Percentiles rank a stretch among this genome's conserved stretches.
These are phyloP conservation scores for Aphelinus certus DNA, from an alignment of 1,140 invertebrate genomes.

Conservation along the genomic window DNA sequence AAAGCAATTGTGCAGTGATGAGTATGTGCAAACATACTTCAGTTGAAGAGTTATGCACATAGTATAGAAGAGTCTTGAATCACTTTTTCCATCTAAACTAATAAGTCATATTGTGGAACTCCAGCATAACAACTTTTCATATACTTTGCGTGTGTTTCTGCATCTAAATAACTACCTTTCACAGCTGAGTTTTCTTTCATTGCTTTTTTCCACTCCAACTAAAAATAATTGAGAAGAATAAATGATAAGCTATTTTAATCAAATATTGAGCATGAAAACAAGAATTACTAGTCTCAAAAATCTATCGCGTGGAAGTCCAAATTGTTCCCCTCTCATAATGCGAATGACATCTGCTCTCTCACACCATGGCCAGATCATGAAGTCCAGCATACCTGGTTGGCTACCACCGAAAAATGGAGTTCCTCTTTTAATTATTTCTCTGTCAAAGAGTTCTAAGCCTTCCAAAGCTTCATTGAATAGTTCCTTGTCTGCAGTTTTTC, in stretches of 20 bases:
- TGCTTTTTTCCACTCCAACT: slow-evolving; percentile 75
- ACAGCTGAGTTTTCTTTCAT: slow-evolving; percentile 79
- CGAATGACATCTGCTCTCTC: slow-evolving; percentile 73
- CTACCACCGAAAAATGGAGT: slow-evolving; percentile 76
- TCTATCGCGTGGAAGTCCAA: slow-evolving; percentile 63
- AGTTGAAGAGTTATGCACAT: background rate
- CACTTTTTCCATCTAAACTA: slow-evolving; percentile 49
- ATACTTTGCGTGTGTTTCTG: slow-evolving; percentile 78
- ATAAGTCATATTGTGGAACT: slow-evolving; percentile 75
- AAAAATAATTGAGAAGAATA: slow-evolving; percentile 9
- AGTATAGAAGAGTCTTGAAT: slow-evolving; percentile 3
- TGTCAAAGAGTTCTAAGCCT: slow-evolving; percentile 74
- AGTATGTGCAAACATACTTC: slow-evolving; percentile 1
- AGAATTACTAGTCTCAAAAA: slow-evolving; percentile 63
- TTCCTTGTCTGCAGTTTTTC: slow-evolving; percentile 46
- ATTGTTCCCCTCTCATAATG: slow-evolving; percentile 68
- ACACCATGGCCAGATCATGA: slow-evolving; percentile 92
- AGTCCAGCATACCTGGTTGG: slow-evolving; percentile 84
- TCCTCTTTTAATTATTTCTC: slow-evolving; percentile 71
- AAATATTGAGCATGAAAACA: slow-evolving; percentile 25
- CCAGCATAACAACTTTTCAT: slow-evolving; percentile 73
- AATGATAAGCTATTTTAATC: background rate
- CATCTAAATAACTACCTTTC: slow-evolving; percentile 71
- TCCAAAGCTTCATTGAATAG: slow-evolving; percentile 62
- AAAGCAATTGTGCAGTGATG: slow-evolving; percentile 17